Percentiles rank a stretch among this genome's conserved stretches.
These are phyloP conservation scores for Sinopyrophorus schimmeli DNA, from an alignment of 2,888 invertebrate genomes.

Conservation along the genomic window DNA sequence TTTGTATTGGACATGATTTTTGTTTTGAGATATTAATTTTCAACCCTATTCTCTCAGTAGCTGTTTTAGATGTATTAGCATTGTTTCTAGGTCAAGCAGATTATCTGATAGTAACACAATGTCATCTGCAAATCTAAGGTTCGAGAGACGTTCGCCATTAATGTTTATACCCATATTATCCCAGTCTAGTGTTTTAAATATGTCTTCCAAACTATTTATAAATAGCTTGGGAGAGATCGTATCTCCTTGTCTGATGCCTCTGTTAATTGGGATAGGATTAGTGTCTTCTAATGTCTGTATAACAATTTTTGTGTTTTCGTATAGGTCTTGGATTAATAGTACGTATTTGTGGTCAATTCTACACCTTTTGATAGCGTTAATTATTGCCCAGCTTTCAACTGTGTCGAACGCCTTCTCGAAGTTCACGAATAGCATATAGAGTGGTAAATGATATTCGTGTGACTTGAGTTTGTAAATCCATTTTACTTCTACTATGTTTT, in stretches of 20 bases:
- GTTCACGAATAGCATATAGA: neutral
- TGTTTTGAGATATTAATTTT: slow-evolving; percentile 1
- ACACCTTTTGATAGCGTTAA: neutral
- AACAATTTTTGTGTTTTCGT: neutral
- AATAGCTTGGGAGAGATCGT: slow-evolving; percentile 2
- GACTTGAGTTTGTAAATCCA: slow-evolving; percentile 12
- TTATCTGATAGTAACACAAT: neutral
- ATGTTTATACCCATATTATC: neutral
- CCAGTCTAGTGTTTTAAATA: neutral
- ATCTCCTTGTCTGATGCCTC: slow-evolving; percentile 1
- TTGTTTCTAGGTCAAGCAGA: slow-evolving; percentile 1
- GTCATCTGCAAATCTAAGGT: neutral
- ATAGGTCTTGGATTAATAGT: slow-evolving; percentile 3
- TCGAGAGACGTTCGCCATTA: neutral
- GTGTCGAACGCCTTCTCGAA: slow-evolving; percentile 1
- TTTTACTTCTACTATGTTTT: neutral
- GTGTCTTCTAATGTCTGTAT: neutral
- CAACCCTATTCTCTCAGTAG: neutral
- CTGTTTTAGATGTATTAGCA: neutral
- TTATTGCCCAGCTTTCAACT: neutral
- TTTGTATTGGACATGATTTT: too few species aligned
- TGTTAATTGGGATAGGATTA: neutral
- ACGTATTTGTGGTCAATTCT: neutral
- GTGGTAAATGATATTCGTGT: neutral
- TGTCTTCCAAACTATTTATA: neutral